Conservation (phyloP, 1,140 invertebrate genomes). For the Scylla paramamosain region DNA sequence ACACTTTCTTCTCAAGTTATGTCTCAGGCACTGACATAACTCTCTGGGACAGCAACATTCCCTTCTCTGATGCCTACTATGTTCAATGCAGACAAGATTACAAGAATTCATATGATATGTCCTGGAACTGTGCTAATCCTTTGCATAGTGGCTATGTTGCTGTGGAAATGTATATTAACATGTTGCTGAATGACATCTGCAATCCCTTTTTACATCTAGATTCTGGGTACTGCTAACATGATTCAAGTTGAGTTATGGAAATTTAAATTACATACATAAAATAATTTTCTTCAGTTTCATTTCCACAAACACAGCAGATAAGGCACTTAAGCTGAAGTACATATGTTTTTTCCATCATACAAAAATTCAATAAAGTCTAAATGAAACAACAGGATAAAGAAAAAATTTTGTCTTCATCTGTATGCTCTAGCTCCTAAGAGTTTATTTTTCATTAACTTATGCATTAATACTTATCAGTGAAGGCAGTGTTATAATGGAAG, state of each 20-base stretch:
- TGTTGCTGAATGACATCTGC: conserved; percentile 70
- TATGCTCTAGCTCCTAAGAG: too few species aligned
- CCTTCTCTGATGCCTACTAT: conserved; percentile 45
- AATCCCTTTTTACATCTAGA: conserved; percentile 49
- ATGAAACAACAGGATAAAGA: too few species aligned
- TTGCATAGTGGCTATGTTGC: conserved; percentile 60
- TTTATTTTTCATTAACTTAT: too few species aligned
- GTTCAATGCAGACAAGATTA: conserved; percentile 14
- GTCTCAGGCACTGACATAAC: background rate
- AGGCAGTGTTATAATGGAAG: too few species aligned
- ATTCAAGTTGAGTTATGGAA: background rate
- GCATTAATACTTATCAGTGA: too few species aligned
- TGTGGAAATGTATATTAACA: conserved; percentile 57
- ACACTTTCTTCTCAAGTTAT: conserved; percentile 15
- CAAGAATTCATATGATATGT: conserved; percentile 40
- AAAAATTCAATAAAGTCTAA: too few species aligned
- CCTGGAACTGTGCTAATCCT: conserved; percentile 68
- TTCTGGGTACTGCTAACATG: conserved; percentile 32
- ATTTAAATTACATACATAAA: background rate
- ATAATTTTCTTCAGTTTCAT: background rate
- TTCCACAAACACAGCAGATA: background rate
- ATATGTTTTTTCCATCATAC: background rate
- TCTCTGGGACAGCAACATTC: conserved; percentile 69
- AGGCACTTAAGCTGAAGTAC: background rate
- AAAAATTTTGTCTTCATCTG: too few species aligned